Conservation (phyloP, 2,888 invertebrate genomes). For the Fabriciana adippe region DNA sequence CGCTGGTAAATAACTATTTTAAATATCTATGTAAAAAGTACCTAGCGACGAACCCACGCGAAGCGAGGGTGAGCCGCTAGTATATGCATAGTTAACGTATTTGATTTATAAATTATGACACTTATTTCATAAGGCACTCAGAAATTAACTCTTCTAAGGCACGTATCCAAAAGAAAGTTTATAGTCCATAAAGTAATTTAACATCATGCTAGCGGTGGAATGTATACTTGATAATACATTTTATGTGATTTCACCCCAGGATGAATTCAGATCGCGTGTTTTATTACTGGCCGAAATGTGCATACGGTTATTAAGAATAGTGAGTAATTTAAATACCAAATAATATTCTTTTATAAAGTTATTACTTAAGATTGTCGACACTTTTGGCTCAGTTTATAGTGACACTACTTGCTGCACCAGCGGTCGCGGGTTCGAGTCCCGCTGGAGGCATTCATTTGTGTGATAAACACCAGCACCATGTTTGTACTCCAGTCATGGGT, state of each 20-base stretch:
- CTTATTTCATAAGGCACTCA: conserved; percentile 35
- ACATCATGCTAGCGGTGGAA: conserved; percentile 60
- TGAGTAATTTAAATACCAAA: not conserved
- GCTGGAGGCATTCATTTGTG: too few species aligned
- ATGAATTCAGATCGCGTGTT: conserved; percentile 59
- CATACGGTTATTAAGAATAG: conserved; percentile 28
- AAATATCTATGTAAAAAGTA: too few species aligned
- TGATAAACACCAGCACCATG: too few species aligned
- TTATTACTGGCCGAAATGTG: conserved; percentile 46
- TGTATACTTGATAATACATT: conserved; percentile 63
- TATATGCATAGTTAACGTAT: not conserved
- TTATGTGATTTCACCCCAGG: conserved; percentile 58
- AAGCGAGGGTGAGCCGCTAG: too few species aligned
- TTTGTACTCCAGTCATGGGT: too few species aligned
- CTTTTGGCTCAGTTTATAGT: too few species aligned
- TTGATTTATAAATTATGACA: conserved; percentile 34
- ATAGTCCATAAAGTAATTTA: conserved; percentile 69
- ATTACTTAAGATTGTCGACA: too few species aligned
- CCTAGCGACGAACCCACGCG: too few species aligned
- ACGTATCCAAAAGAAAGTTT: conserved; percentile 64
- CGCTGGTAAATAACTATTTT: too few species aligned
- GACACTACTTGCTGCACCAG: too few species aligned
- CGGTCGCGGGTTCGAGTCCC: too few species aligned
- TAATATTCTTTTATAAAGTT: not conserved
- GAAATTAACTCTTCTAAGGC: conserved; percentile 41